These are phyloP conservation scores for Calonectris borealis DNA, from an alignment of 2,113 vertebrate species.

Conservation along the genomic window DNA sequence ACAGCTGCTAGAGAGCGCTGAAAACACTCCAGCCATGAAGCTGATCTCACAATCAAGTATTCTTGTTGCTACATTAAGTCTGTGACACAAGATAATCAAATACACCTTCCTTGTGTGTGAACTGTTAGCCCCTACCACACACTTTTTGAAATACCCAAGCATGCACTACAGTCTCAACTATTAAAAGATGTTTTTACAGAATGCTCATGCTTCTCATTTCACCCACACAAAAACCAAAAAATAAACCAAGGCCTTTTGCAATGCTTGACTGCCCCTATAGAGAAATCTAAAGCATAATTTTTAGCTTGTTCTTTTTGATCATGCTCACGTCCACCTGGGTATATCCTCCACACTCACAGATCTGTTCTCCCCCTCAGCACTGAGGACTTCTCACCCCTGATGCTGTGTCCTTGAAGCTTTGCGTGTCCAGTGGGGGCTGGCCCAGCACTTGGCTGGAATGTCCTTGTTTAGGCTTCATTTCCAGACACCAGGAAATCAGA, in stretches of 20 bases:
- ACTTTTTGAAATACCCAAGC: neutral
- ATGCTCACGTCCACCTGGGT: neutral
- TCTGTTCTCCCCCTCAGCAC: neutral
- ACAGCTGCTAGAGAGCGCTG: neutral
- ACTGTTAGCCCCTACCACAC: neutral
- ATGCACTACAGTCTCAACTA: neutral
- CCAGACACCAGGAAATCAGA: neutral
- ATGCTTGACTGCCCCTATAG: neutral
- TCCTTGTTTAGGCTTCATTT: neutral
- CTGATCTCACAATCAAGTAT: neutral
- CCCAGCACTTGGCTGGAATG: neutral
- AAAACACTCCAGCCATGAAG: neutral
- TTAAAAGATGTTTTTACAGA: neutral
- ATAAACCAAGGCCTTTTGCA: neutral
- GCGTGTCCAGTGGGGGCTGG: neutral
- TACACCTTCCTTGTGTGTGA: fast-evolving
- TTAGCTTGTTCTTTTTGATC: neutral
- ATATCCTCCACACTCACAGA: neutral
- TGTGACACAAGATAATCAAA: neutral
- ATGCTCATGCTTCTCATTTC: neutral
- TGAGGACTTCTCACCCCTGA: neutral
- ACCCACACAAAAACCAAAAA: neutral
- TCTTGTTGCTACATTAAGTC: neutral
- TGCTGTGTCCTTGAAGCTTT: neutral
- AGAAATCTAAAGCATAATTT: neutral